Evolutionary conservation across 2,113 vertebrate species (phyloP).

Genomic region (Elanoides forficatus): DNA sequence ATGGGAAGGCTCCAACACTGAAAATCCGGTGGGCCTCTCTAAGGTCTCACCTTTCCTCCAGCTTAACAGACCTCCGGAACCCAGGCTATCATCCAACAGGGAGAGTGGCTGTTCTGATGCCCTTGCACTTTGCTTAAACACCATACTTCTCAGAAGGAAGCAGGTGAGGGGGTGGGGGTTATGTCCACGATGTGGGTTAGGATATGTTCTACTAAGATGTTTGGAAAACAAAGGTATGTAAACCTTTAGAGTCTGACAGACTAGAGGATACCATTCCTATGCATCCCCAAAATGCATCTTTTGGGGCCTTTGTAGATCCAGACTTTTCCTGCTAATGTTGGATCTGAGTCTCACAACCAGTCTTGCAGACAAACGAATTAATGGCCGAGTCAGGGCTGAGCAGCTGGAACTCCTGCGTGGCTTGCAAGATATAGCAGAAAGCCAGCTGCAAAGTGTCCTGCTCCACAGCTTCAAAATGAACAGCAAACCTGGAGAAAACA

Average conservation of each 20-base stretch:
- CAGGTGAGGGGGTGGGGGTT: accelerated
- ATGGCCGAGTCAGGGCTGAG: not conserved
- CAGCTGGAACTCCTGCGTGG: not conserved
- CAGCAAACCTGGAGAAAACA: not conserved
- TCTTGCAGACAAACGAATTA: not conserved
- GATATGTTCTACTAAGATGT: not conserved
- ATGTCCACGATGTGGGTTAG: not conserved
- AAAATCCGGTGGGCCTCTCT: not conserved
- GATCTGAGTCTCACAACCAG: not conserved
- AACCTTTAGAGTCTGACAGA: not conserved
- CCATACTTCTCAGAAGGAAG: not conserved
- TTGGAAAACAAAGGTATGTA: not conserved
- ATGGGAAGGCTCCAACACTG: not conserved
- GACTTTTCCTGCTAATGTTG: not conserved
- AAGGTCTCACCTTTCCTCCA: not conserved
- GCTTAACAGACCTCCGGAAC: not conserved
- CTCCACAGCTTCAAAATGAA: not conserved
- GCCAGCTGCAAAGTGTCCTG: not conserved
- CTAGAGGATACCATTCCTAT: not conserved
- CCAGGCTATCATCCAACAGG: not conserved
- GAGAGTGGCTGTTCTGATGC: not conserved
- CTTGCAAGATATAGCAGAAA: not conserved
- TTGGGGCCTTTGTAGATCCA: not conserved
- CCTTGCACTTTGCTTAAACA: not conserved
- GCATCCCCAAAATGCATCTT: not conserved